Conservation (phyloP, 2,797 vertebrate genomes). For the Cirrhinus molitorella region DNA sequence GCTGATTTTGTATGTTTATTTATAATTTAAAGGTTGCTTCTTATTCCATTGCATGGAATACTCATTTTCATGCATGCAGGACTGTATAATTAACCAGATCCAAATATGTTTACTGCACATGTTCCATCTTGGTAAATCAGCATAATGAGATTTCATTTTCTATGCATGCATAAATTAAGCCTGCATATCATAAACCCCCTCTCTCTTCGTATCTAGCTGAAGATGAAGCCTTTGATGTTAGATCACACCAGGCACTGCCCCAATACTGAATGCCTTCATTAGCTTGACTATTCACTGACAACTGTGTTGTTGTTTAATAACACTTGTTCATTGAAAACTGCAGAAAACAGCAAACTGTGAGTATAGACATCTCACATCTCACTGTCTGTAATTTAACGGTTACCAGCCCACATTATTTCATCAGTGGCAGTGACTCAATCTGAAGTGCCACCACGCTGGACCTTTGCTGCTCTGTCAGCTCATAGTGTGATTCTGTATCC, state of each 20-base stretch:
- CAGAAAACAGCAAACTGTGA: constrained; percentile 18
- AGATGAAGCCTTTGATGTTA: constrained; percentile 36
- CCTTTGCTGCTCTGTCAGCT: constrained; percentile 34
- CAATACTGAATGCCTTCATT: constrained; percentile 5
- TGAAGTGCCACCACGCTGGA: constrained; percentile 35
- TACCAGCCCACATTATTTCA: constrained; percentile 43
- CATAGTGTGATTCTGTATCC: not conserved
- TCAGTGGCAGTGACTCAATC: constrained; percentile 43
- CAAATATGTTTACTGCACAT: not conserved
- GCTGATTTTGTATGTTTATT: not conserved
- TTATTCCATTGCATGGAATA: not conserved
- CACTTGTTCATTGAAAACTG: constrained; percentile 29
- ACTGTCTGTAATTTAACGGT: constrained; percentile 36
- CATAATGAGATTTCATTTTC: constrained; percentile 26
- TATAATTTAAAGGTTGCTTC: not conserved
- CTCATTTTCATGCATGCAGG: not conserved
- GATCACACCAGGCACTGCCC: constrained; percentile 15
- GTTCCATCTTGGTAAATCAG: constrained; percentile 1
- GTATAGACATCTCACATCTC: constrained; percentile 14
- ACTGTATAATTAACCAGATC: not conserved
- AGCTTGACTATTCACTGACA: constrained; percentile 14
- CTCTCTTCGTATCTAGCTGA: not conserved
- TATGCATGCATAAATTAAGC: constrained; percentile 38
- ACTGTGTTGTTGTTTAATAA: not conserved
- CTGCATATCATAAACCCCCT: constrained; percentile 10